These are phyloP conservation scores for Hippopotamyrus pictus DNA, from an alignment of 2,797 vertebrate species.

Conservation along the genomic window DNA sequence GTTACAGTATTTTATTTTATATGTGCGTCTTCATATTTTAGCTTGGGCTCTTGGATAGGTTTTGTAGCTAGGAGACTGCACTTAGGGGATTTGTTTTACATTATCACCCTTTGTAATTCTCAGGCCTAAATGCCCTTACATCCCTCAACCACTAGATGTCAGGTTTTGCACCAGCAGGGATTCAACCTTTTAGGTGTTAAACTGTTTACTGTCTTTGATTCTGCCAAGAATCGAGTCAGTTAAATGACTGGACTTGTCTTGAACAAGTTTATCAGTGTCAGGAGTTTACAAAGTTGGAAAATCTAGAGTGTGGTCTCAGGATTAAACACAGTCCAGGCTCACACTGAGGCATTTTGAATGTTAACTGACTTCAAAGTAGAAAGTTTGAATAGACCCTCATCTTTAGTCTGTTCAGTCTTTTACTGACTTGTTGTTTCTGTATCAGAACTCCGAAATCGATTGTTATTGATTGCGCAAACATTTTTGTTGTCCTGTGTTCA, in stretches of 20 bases:
- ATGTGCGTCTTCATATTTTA: not conserved
- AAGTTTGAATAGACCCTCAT: not conserved
- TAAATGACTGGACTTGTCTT: not conserved
- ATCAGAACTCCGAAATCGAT: not conserved
- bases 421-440: not conserved
- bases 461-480: not conserved
- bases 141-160: conserved; percentile 18
- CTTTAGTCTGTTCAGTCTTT: not conserved
- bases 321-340: not conserved
- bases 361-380: not conserved
- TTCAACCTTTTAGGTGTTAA: not conserved
- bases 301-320: not conserved
- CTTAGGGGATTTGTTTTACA: not conserved
- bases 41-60: not conserved
- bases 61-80: not conserved
- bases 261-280: conserved; percentile 1
- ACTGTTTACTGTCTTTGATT: not conserved
- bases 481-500: not conserved
- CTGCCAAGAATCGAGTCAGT: not conserved
- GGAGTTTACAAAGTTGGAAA: conserved; percentile 6
- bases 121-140: not conserved
- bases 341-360: not conserved
- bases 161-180: not conserved
- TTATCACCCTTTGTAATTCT: not conserved
- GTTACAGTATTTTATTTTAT: conserved; percentile 21